These are phyloP conservation scores for Arctocebus calabarensis DNA, from an alignment of 2,797 vertebrate genomes.

Conservation along the genomic window DNA sequence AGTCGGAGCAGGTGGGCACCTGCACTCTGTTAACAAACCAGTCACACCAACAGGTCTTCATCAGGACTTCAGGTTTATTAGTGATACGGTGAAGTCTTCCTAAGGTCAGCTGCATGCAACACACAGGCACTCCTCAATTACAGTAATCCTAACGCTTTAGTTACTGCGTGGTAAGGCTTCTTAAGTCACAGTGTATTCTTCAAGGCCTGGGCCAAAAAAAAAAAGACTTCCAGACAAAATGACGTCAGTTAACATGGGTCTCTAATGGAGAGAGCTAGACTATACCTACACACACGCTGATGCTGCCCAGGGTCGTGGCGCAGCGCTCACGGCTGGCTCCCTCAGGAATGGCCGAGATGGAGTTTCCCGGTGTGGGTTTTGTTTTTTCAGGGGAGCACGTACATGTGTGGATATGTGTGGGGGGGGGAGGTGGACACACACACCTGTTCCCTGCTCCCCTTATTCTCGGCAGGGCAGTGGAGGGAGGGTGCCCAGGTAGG, in stretches of 20 bases:
- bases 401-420: constrained; percentile 44
- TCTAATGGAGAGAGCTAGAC: constrained; percentile 91
- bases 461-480: not conserved
- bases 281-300: constrained; percentile 92
- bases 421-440: not conserved
- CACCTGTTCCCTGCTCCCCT: not conserved
- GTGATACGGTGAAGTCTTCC: constrained; percentile 91
- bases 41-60: constrained; percentile 74
- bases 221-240: constrained; percentile 87
- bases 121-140: constrained; percentile 89
- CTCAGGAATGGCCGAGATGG: constrained; percentile 64
- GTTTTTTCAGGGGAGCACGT: not conserved
- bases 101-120: constrained; percentile 97
- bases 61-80: constrained; percentile 91
- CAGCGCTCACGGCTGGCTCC: constrained; percentile 89
- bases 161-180: constrained; percentile 92
- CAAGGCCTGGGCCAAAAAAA: constrained; percentile 87
- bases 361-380: not conserved
- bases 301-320: constrained; percentile 91
- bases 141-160: constrained; percentile 90
- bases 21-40: constrained; percentile 57
- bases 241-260: constrained; percentile 89
- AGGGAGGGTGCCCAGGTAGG: not conserved
- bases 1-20: rapidly evolving
- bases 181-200: constrained; percentile 95